These are phyloP conservation scores for Diplolepis rosae DNA, from an alignment of 2,888 invertebrate species.

Conservation along the genomic window DNA sequence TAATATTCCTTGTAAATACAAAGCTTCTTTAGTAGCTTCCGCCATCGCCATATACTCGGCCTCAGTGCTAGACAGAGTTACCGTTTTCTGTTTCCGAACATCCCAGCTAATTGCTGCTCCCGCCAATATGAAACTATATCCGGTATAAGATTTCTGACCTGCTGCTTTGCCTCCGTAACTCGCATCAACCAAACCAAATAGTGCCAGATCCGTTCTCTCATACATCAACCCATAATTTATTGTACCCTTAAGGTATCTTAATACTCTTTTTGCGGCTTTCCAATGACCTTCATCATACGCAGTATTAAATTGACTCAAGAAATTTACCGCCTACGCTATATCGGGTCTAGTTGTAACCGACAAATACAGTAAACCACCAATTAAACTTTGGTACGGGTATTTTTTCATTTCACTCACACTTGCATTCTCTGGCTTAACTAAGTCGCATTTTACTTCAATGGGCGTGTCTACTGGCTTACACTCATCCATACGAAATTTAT, in stretches of 20 bases:
- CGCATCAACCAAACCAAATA: constrained; percentile 37
- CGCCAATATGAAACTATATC: too few species aligned
- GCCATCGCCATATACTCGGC: too few species aligned
- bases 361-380: constrained; percentile 37
- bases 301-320: constrained; percentile 38
- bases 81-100: too few species aligned
- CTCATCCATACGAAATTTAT: too few species aligned
- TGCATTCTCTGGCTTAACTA: constrained; percentile 20
- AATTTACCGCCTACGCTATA: constrained; percentile 35
- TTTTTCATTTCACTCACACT: constrained; percentile 12
- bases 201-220: constrained; percentile 28
- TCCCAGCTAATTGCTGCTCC: too few species aligned
- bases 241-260: constrained; percentile 38
- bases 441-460: constrained; percentile 30
- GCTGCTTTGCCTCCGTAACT: constrained; percentile 32
- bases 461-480: constrained; percentile 33
- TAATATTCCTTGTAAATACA: neutral
- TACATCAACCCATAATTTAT: constrained; percentile 33
- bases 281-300: constrained; percentile 28
- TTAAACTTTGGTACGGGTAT: constrained; percentile 43
- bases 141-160: too few species aligned
- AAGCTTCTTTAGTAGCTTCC: neutral
- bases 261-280: constrained; percentile 38
- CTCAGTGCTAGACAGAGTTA: too few species aligned
- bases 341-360: constrained; percentile 40